phyloP scores from a whole-genome alignment of 2,113 vertebrate genomes.

The Megaceryle maxima region DNA sequence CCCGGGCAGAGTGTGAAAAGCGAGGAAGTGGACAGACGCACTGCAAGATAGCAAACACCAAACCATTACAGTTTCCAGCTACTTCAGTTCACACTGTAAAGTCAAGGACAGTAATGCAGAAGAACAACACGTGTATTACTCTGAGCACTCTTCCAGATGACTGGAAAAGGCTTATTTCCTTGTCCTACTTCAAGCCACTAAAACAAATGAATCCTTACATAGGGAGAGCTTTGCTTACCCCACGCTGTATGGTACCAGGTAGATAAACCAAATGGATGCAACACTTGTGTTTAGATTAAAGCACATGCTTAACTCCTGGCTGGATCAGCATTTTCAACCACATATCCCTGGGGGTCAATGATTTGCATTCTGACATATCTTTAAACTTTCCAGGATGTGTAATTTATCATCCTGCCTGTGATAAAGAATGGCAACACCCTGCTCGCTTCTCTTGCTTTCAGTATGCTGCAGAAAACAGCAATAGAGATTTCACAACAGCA shows the following conservation, averaged over 20 bases:
- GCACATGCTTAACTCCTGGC: not conserved
- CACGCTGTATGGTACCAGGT: not conserved
- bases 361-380: not conserved
- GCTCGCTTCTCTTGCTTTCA: not conserved
- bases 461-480: conserved; percentile 3
- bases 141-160: not conserved
- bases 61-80: not conserved
- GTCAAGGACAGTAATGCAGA: not conserved
- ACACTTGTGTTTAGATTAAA: not conserved
- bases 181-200: not conserved
- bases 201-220: not conserved
- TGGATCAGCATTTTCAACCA: not conserved
- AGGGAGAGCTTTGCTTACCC: not conserved
- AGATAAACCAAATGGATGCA: not conserved
- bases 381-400: not conserved
- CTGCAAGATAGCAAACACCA: not conserved
- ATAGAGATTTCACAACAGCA: not conserved
- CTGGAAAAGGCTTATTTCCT: not conserved
- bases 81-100: not conserved
- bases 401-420: not conserved
- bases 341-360: not conserved
- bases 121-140: not conserved
- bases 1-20: not conserved
- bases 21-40: not conserved
- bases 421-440: not conserved